Conservation (phyloP, 2,113 vertebrate species). For the Pteronura brasiliensis region DNA sequence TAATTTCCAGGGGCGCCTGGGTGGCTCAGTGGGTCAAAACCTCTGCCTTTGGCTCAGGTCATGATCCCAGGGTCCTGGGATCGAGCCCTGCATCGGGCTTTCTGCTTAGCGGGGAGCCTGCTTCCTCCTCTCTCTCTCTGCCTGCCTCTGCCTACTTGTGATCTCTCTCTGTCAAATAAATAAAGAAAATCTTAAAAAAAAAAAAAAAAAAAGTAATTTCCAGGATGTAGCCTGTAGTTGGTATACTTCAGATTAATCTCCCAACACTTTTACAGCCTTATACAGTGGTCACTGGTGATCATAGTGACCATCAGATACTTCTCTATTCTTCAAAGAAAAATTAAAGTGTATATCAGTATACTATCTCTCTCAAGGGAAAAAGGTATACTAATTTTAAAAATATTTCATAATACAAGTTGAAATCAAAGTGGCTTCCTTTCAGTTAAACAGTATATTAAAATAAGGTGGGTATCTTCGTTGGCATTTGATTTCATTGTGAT, state of each 20-base stretch:
- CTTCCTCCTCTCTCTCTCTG: too few relatives aligned
- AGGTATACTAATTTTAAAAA: background rate
- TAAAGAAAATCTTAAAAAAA: too few relatives aligned
- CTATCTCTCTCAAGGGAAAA: background rate
- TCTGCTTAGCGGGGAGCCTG: too few relatives aligned
- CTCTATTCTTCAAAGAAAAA: background rate
- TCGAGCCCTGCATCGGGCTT: too few relatives aligned
- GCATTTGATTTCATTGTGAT: background rate
- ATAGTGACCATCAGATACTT: background rate
- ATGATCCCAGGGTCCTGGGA: too few relatives aligned
- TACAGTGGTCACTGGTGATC: background rate
- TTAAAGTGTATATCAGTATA: background rate
- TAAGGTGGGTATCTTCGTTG: background rate
- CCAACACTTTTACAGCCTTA: background rate
- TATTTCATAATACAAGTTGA: constrained; percentile 27
- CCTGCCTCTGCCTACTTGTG: too few relatives aligned
- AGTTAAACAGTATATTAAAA: constrained; percentile 32
- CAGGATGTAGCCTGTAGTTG: background rate
- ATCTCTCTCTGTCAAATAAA: too few relatives aligned
- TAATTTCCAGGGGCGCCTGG: background rate
- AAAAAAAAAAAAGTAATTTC: background rate
- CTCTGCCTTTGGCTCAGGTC: too few relatives aligned
- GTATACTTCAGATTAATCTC: background rate
- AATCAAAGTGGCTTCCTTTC: constrained; percentile 14
- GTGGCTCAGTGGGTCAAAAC: too few relatives aligned